A percentile compares a stretch with the other conserved stretches of the same genome.
phyloP scores from a whole-genome alignment of 64 coral and sea anemone genomes.

The Astreopora myriophthalma region DNA sequence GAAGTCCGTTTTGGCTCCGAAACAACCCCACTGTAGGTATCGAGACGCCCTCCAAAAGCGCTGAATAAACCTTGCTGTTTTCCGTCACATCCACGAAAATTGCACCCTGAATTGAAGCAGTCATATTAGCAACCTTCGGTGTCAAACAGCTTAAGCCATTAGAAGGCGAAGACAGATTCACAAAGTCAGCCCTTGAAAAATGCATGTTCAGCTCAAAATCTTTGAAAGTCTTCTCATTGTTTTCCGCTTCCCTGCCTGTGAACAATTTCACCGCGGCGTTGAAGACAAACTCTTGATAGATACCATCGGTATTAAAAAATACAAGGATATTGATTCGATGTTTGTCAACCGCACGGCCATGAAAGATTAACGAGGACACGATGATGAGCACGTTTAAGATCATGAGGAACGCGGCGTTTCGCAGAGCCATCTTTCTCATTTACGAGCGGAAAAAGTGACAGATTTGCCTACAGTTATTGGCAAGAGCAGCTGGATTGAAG shows the following conservation, averaged over 20 bases:
- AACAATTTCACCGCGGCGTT: background rate
- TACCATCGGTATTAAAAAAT: slow-evolving; percentile 23
- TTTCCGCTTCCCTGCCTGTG: background rate
- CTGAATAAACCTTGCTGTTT: background rate
- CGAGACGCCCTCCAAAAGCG: background rate
- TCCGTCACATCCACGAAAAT: slow-evolving; percentile 16
- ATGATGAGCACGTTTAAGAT: background rate
- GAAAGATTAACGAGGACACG: background rate
- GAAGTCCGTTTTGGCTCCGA: slow-evolving; percentile 3
- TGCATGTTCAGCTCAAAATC: background rate
- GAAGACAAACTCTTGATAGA: slow-evolving; percentile 12
- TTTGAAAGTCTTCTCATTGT: background rate
- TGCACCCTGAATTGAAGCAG: background rate
- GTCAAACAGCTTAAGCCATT: background rate
- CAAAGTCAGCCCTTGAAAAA: slow-evolving; percentile 13
- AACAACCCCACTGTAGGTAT: slow-evolving; percentile 3
- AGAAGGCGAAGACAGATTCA: background rate
- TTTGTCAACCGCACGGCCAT: background rate
- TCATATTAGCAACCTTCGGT: background rate
- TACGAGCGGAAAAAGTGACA: background rate
- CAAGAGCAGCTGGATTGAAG: background rate
- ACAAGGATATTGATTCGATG: slow-evolving; percentile 16
- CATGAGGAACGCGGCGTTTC: background rate
- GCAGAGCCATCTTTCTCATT: background rate
- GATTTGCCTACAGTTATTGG: background rate